Evolutionary conservation across 2,797 vertebrate genomes (phyloP).

Genomic region (Pseudochirops cupreus): DNA sequence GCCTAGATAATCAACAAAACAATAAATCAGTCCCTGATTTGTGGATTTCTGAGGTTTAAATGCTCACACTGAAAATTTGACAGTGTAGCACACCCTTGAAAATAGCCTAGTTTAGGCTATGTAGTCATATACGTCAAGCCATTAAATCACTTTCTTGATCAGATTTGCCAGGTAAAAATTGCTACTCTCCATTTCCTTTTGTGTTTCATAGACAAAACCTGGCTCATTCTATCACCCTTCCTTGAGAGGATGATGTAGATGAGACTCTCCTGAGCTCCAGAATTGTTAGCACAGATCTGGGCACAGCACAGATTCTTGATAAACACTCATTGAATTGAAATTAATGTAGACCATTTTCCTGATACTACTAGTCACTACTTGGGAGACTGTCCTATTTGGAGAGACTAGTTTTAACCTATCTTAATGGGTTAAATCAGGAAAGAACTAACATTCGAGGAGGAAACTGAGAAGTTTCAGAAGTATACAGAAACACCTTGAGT

Average conservation of each 20-base stretch:
- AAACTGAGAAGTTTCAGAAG: not conserved
- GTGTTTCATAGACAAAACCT: no score
- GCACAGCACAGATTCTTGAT: no score
- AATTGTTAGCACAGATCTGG: no score
- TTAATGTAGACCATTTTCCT: conserved; percentile 12
- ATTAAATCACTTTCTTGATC: no score
- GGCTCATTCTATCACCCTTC: no score
- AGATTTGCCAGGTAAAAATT: no score
- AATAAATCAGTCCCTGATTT: not conserved
- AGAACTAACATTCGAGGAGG: not conserved
- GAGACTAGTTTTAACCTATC: not conserved
- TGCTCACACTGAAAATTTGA: not conserved
- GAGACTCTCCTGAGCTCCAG: no score
- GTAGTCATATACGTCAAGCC: no score
- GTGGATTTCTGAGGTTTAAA: not conserved
- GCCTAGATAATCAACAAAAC: not conserved
- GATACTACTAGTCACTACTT: not conserved
- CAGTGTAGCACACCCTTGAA: not conserved
- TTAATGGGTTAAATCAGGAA: conserved; percentile 29
- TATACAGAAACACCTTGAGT: not conserved
- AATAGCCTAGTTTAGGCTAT: not conserved
- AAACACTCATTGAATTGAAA: no score
- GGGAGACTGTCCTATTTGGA: not conserved
- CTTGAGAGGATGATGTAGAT: no score
- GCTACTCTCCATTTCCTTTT: no score